These are phyloP conservation scores for Nemotelus nigrinus DNA, from an alignment of 2,888 invertebrate genomes.

Conservation along the genomic window DNA sequence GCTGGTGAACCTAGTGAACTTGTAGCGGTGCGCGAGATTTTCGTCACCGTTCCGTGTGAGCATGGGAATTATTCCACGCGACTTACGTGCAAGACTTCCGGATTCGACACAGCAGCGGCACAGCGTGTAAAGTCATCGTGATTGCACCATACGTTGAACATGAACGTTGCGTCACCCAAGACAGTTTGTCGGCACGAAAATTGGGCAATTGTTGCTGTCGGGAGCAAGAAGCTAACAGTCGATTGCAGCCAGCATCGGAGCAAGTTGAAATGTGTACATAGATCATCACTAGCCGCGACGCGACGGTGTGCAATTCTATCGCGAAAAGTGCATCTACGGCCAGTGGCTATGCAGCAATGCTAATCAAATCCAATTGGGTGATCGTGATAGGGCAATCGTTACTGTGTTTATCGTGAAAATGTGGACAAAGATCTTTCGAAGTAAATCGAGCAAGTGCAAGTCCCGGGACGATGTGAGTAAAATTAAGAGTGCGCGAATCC, in stretches of 20 bases:
- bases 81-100: constrained; percentile 25
- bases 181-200: constrained; percentile 21
- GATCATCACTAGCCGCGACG: constrained; percentile 6
- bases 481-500: constrained; percentile 43
- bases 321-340: constrained; percentile 11
- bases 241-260: not conserved
- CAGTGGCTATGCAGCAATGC: not conserved
- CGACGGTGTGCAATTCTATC: not conserved
- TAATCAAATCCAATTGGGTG: not conserved
- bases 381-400: not conserved
- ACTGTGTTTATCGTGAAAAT: constrained; percentile 51
- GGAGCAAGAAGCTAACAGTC: constrained; percentile 6
- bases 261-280: constrained; percentile 1
- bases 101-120: not conserved
- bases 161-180: constrained; percentile 31
- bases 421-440: constrained; percentile 64
- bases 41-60: not conserved
- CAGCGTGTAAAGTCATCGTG: constrained; percentile 24
- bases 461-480: constrained; percentile 48
- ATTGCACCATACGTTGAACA: constrained; percentile 24
- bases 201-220: constrained; percentile 21
- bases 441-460: constrained; percentile 56
- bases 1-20: constrained; percentile 6
- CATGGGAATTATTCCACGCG: constrained; percentile 27
- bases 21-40: constrained; percentile 1